phyloP scores from a whole-genome alignment of 64 coral and sea anemone species.

The Stichodactyla helianthus region DNA sequence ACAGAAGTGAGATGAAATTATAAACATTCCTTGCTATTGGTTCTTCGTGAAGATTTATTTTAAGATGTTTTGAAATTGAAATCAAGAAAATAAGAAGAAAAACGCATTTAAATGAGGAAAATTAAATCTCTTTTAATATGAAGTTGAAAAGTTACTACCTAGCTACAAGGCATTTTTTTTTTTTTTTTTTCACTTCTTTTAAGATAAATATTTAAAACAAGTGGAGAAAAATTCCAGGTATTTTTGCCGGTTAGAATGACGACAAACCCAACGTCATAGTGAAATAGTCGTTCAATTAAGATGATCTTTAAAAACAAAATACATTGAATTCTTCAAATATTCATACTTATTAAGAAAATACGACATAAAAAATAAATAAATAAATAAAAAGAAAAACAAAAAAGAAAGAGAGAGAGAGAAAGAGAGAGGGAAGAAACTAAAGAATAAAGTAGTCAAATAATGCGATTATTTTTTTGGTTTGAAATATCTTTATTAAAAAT shows the following conservation, averaged over 20 bases:
- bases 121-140: too few relatives aligned
- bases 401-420: background rate
- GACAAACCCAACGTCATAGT: background rate
- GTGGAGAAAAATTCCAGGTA: background rate
- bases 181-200: background rate
- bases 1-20: background rate
- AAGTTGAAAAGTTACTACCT: too few relatives aligned
- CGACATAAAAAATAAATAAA: background rate
- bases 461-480: background rate
- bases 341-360: background rate
- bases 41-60: background rate
- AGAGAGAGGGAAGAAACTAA: background rate
- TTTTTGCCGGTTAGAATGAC: background rate
- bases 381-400: background rate
- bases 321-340: background rate
- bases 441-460: background rate
- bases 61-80: background rate
- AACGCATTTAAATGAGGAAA: too few relatives aligned
- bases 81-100: too few relatives aligned
- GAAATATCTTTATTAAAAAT: background rate
- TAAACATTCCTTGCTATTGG: background rate
- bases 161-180: too few relatives aligned
- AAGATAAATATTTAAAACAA: too few relatives aligned
- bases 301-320: background rate
- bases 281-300: background rate